Percentiles rank a stretch among this genome's conserved stretches.
phyloP scores from a whole-genome alignment of 2,888 invertebrate genomes.

The Smittia sp. region DNA sequence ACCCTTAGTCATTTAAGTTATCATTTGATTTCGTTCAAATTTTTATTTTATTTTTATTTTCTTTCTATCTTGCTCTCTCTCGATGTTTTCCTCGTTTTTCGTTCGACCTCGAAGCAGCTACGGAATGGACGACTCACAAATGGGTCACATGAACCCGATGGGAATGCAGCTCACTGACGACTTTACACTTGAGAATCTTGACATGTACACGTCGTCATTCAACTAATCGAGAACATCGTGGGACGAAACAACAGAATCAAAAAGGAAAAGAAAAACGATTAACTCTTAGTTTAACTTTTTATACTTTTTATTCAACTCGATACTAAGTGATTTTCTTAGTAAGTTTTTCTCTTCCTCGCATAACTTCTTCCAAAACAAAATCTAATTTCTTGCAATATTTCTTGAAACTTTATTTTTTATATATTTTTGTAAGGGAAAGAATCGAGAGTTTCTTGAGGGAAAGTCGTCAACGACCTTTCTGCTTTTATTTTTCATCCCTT shows the following conservation, averaged over 20 bases:
- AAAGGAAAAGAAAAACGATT: not conserved
- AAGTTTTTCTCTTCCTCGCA: not conserved
- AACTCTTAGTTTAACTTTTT: not conserved
- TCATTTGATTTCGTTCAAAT: not conserved
- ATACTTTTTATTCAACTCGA: not conserved
- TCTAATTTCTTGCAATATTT: not conserved
- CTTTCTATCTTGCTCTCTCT: not conserved
- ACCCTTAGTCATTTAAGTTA: too few relatives aligned
- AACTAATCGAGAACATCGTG: not conserved
- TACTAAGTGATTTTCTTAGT: not conserved
- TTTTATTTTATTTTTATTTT: not conserved
- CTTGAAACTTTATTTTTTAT: not conserved
- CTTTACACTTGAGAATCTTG: constrained; percentile 30
- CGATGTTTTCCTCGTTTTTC: too few relatives aligned
- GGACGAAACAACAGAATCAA: not conserved
- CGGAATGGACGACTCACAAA: constrained; percentile 31
- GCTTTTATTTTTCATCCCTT: too few relatives aligned
- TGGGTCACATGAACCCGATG: constrained; percentile 12
- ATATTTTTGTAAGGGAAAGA: not conserved
- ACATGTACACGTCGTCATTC: constrained; percentile 33
- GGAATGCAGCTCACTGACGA: constrained; percentile 9
- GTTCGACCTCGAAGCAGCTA: constrained; percentile 10
- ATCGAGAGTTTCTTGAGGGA: too few relatives aligned
- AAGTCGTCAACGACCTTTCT: too few relatives aligned
- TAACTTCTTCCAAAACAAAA: not conserved